A percentile compares a stretch with the other conserved stretches of the same genome.
These are phyloP conservation scores for Sebastes melanostomus DNA, from an alignment of 2,797 vertebrate species.

Conservation along the genomic window DNA sequence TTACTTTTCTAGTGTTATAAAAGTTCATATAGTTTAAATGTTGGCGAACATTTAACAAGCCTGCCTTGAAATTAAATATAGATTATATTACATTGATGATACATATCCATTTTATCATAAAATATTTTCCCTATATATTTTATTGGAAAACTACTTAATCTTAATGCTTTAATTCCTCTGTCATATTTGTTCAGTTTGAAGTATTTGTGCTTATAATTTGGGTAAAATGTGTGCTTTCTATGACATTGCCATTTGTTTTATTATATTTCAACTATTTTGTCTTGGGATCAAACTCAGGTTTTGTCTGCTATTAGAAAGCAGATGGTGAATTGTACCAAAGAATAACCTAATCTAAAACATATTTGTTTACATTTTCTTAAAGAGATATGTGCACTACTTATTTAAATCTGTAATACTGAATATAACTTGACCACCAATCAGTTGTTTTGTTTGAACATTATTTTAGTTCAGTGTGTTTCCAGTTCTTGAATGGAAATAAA, in stretches of 20 bases:
- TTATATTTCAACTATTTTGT: not conserved
- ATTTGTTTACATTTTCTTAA: not conserved
- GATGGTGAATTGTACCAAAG: not conserved
- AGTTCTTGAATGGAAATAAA: conserved; percentile 26
- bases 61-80: not conserved
- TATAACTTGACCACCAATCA: not conserved
- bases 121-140: not conserved
- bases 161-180: not conserved
- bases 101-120: not conserved
- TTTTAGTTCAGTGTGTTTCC: not conserved
- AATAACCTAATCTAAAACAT: not conserved
- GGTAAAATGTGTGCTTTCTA: not conserved
- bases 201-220: not conserved
- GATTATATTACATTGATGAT: not conserved
- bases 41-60: not conserved
- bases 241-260: not conserved
- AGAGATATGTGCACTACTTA: not conserved
- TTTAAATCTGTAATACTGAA: not conserved
- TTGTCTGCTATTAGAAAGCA: not conserved
- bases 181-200: not conserved
- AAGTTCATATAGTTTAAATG: not conserved
- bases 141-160: not conserved
- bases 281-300: not conserved
- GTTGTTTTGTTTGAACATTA: not conserved
- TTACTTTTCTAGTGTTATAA: not conserved